Conservation (phyloP, 2,797 vertebrate species). For the Columba guinea region DNA sequence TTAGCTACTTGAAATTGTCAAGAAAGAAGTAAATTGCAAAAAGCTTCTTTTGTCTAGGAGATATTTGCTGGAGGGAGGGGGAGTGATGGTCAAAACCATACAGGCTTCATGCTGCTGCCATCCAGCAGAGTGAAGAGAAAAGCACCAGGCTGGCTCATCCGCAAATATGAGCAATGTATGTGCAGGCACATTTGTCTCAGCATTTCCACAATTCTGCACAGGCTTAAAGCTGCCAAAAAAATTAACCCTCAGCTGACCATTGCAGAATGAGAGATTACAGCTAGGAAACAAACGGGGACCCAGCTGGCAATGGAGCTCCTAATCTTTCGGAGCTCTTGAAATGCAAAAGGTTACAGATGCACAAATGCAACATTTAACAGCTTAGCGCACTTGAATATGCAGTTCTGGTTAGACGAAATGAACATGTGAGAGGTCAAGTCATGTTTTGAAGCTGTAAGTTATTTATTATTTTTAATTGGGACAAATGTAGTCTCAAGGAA, state of each 20-base stretch:
- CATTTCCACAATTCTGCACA: background rate
- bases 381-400: background rate
- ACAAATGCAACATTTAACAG: slow-evolving; percentile 14
- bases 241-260: slow-evolving; percentile 48
- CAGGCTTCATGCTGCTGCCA: slow-evolving; percentile 8
- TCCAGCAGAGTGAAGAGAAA: slow-evolving; percentile 21
- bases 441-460: background rate
- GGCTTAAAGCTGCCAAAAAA: background rate
- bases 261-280: background rate
- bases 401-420: background rate
- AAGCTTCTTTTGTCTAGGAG: slow-evolving; percentile 24
- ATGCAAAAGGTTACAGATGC: background rate
- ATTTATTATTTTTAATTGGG: background rate
- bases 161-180: slow-evolving; percentile 11
- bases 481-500: background rate
- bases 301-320: background rate
- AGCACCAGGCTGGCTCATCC: background rate
- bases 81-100: background rate
- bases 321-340: background rate
- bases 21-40: slow-evolving; percentile 25
- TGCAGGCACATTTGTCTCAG: background rate
- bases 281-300: background rate
- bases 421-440: background rate
- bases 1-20: slow-evolving; percentile 31
- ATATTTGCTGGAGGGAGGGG: background rate